Base-by-base conservation (phyloP, 1,140 invertebrate genomes). In the Lerema accius region DNA sequence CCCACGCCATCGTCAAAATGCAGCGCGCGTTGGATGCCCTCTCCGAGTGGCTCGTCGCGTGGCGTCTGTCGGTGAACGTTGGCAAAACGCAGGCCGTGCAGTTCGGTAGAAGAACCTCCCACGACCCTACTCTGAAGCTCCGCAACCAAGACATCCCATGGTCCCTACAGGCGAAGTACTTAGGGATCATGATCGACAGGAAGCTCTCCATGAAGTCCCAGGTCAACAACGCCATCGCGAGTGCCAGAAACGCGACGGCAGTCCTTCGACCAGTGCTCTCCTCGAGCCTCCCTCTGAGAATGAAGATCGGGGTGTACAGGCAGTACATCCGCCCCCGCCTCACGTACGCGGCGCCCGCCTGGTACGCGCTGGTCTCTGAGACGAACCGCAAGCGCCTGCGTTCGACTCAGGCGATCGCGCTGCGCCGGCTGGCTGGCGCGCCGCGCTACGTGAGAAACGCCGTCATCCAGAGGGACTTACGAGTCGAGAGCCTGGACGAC, bases 31-130 rank as follows among this genome's bases (percentile, higher is more conserved):
- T 74, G 0, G 69, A 77, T 13, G 40, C 17, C 6, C 59, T 77
- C 9, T 64, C 67, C 23, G 51, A 60, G 3, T 73, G 72, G 74
- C 53, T 73, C 10, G 28, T 26, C 1, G 62, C 39, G 7, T 73
- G 67, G 67, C 26, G 70, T 0, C 23, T 77, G 0, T 17, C 55
- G 17, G 66, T 63, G 6, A 74, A 77, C 28, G 59, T 53, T 0
- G 42, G 16, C 9, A 76, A 74, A 14, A 69, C 69, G 0, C 69
- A 71, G 42, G 62, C 71, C 15, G 14, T 58, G 14, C 3, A 26
- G 23, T 11, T 58, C 15, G 40, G 40, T 6, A 7, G 13, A 11
- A 14, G 7, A 17, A 10, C 3, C 0, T 3, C 6, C 17, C 9
- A 6, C 7, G 40, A 28, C 40, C 19, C 40, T 16, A 58, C 53